Evolutionary conservation across 2,888 invertebrate genomes (phyloP), one percentile per base, ranked within the genome.

Genomic region (Nymphalis urticae): DNA sequence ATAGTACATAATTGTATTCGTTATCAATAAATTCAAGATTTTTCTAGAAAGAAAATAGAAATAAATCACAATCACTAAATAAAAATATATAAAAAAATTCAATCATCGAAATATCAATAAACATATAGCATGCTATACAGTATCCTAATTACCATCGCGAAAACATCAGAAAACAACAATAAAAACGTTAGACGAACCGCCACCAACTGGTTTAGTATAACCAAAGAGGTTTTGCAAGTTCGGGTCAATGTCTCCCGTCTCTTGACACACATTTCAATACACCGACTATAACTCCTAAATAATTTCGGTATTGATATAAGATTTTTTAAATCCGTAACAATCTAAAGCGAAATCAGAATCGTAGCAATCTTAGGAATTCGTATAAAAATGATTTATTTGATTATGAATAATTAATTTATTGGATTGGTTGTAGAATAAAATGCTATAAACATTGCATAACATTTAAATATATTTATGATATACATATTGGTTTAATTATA

Each of bases 231-330:
- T 72, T 68, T 71, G 73, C 72, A 64, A 69, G 70, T 47, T 50
- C 59, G 62, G 75, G 75, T 75, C 76, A 76, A 74, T 75, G 75
- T 74, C 76, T 76, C 71, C 64, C 64, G 63, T 61, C 71, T 71
- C 72, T 75, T 76, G 76, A 75, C 76, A 76, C 64, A 76, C 75
- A 75, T 73, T 73, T 69, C 62, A 59, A 69, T 50, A 69, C 69
- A 50, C 48, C 51, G 48, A 58, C 56, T 58, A 50, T 69, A 65
- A 62, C 47, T 61, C 61, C 61, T 48, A 62, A 59, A 69, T 48
- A 24, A 61, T 68, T 50, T 27, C 47, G 53, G 53, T n/a, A 60
- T 64, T 59, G 32, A 64, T 32, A 47, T 60, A 32, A 19, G 16
- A 19, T 17, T 36, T 58, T 58, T 56, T 32, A 56, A 56, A 56